Evolutionary conservation across 2,797 vertebrate species (phyloP).

Genomic region (Pangasius krempfi): DNA sequence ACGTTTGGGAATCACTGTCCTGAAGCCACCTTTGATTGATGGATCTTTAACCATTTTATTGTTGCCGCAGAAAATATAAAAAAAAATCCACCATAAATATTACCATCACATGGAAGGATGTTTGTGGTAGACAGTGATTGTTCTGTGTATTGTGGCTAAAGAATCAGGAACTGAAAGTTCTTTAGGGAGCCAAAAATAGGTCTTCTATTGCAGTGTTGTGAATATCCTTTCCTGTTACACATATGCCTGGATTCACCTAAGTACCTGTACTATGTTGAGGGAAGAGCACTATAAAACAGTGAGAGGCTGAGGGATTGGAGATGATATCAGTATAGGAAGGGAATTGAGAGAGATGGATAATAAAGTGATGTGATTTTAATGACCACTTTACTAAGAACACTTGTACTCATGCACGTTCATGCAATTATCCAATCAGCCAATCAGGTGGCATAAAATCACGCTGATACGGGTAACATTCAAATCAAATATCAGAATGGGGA

Average conservation of each 20-base stretch:
- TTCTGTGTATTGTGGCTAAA: not conserved
- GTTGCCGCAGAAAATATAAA: not conserved
- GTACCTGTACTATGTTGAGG: not conserved
- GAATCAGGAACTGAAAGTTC: not conserved
- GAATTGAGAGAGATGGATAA: not conserved
- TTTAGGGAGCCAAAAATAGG: not conserved
- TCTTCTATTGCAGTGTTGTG: not conserved
- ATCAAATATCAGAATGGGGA: not conserved
- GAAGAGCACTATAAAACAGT: not conserved
- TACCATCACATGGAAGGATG: not conserved
- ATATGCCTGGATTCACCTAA: not conserved
- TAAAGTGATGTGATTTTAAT: not conserved
- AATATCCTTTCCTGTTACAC: not conserved
- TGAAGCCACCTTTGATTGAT: not conserved
- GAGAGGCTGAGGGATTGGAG: not conserved
- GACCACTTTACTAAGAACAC: not conserved
- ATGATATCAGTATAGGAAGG: not conserved
- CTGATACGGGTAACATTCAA: not conserved
- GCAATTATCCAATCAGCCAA: not conserved
- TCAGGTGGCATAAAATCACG: not conserved
- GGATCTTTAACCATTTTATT: not conserved
- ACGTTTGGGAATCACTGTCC: not conserved
- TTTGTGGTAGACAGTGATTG: not conserved
- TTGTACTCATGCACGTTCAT: not conserved
- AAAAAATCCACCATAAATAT: not conserved